phyloP scores from a whole-genome alignment of 2,113 vertebrate species.

The Laterallus jamaicensis region DNA sequence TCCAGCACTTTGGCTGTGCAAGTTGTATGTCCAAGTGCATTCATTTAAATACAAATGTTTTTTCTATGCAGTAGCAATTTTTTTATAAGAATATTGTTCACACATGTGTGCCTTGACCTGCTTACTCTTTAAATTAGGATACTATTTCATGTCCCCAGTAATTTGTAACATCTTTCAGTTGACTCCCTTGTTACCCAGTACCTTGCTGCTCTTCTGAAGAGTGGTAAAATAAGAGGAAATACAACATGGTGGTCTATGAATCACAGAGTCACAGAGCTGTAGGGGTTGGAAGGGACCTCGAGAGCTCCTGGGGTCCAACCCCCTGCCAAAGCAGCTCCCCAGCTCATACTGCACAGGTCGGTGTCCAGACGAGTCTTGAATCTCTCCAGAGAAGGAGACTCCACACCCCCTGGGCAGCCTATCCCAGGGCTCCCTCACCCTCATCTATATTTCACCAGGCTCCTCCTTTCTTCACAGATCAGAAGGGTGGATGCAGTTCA shows the following conservation, averaged over 20 bases:
- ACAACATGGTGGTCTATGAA: neutral
- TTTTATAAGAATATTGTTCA: neutral
- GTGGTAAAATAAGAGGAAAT: neutral
- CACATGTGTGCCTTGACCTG: neutral
- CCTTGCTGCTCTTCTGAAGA: neutral
- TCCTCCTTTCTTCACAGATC: neutral
- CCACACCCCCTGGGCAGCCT: too few relatives aligned
- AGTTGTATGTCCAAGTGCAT: neutral
- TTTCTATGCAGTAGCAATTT: neutral
- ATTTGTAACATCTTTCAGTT: neutral
- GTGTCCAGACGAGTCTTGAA: too few relatives aligned
- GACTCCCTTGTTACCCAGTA: neutral
- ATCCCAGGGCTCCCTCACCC: too few relatives aligned
- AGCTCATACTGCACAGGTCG: too few relatives aligned
- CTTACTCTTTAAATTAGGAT: neutral
- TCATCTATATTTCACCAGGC: neutral
- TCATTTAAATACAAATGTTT: neutral
- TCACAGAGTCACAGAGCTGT: too few relatives aligned
- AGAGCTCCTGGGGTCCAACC: too few relatives aligned
- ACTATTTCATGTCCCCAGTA: neutral
- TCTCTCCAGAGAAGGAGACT: too few relatives aligned
- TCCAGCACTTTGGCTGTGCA: neutral
- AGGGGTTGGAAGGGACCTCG: too few relatives aligned
- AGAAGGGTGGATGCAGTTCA: neutral
- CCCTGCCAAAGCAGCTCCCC: too few relatives aligned